Base-by-base conservation (phyloP, 2,113 vertebrate genomes). In the Clarias batrachus region DNA sequence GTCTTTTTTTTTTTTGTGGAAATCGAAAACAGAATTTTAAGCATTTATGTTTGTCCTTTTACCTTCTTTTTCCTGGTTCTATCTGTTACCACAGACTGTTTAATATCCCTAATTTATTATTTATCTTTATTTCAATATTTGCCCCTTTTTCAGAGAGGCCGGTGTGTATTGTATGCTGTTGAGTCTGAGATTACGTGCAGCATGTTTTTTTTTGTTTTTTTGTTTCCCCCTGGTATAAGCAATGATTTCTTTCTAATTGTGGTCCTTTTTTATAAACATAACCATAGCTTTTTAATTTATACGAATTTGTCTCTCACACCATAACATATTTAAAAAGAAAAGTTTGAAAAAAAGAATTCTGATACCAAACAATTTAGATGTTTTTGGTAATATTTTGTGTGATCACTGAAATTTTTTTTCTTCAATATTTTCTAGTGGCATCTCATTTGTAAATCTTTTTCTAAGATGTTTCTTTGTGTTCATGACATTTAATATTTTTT, bases 361-460 rank as follows among this genome's bases (percentile, higher is more conserved):
- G 91, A 95, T 94, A 95, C 93, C 95, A 95, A 95, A 94, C 93
- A 65, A 92, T 95, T 91, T 94, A 92, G 92, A 94, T 95, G 94
- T 96, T 95, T 95, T 94, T 92, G 92, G 93, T 94, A 93, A 94
- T 94, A 92, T 94, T 95, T 95, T 94, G 93, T 94, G 95, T 94
- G 94, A 92, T 90, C 54, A 93, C 91, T 91, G 86, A 92, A 88
- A 93, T 81, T 70, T 56, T 84, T 84, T 84, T 95, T 92, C 90
- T 94, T 95, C 93, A 87, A 94, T 92, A 95, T 95, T 99, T 99
- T 98, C 96, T 99, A 98, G 97, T 96, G 97, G 97, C 97, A 98
- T 98, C 97, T 98, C 97, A 97, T 97, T 97, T 98, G 97, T 98
- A 99, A 98, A 97, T 97, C 96, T 96, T 98, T 99, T 97, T 96